These are phyloP conservation scores for Aldrovandia affinis DNA, from an alignment of 2,797 vertebrate genomes.

Conservation along the genomic window DNA sequence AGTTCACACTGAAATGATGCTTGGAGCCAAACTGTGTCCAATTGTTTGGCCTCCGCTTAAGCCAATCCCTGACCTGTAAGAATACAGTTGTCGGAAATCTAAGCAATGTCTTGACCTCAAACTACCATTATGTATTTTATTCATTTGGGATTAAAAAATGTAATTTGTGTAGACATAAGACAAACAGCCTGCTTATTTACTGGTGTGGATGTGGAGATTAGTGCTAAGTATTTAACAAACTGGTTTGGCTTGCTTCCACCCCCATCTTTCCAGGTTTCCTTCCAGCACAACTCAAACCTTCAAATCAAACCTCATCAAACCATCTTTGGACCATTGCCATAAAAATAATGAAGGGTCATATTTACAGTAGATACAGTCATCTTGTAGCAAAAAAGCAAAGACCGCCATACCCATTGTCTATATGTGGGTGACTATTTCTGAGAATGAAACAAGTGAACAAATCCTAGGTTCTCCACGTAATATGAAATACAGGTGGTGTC, in stretches of 20 bases:
- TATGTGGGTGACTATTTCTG: background rate
- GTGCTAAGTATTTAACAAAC: background rate
- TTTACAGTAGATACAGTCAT: background rate
- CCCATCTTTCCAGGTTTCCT: background rate
- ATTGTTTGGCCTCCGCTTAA: conserved; percentile 28
- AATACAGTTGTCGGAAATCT: background rate
- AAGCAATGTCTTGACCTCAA: background rate
- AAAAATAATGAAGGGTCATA: background rate
- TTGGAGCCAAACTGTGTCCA: background rate
- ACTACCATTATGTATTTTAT: conserved; percentile 1
- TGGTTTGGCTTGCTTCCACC: background rate
- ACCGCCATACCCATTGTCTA: background rate
- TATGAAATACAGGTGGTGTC: background rate
- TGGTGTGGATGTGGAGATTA: background rate
- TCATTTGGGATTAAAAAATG: background rate
- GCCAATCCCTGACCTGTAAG: background rate
- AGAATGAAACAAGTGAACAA: background rate
- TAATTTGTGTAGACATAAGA: background rate
- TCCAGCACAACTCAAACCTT: background rate
- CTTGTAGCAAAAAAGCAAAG: background rate
- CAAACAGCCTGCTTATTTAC: background rate
- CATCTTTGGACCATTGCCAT: no score
- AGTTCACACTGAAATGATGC: background rate
- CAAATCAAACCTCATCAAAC: background rate
- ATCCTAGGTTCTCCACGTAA: background rate